phyloP scores from a whole-genome alignment of 2,888 invertebrate species.

The Hypena proboscidalis region DNA sequence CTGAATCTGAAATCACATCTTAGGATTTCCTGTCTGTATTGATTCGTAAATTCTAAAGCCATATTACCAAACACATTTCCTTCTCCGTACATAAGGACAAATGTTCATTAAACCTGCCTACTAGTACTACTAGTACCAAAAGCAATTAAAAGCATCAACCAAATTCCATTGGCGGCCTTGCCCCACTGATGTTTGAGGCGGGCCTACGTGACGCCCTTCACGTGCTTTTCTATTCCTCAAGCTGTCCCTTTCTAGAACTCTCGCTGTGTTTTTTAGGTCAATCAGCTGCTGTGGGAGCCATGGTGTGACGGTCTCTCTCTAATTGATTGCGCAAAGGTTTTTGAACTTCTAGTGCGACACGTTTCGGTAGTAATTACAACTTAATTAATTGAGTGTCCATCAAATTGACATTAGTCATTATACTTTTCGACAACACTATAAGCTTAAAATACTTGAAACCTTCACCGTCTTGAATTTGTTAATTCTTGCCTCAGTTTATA shows the following conservation, averaged over 20 bases:
- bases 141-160: conserved; percentile 37
- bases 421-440: no score
- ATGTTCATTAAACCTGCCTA: no score
- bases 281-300: conserved; percentile 53
- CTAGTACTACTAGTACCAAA: no score
- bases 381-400: conserved; percentile 14
- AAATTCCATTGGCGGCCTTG: conserved; percentile 59
- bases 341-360: conserved; percentile 31
- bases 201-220: conserved; percentile 69
- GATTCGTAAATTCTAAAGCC: no score
- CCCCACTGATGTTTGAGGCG: conserved; percentile 53
- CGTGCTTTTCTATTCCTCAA: conserved; percentile 53
- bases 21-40: no score
- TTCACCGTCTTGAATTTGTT: no score
- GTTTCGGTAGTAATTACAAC: conserved; percentile 26
- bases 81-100: neutral
- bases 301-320: conserved; percentile 20
- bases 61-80: neutral
- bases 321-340: conserved; percentile 45
- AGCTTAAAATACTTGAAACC: no score
- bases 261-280: conserved; percentile 53
- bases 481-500: neutral
- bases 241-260: conserved; percentile 49
- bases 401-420: conserved; percentile 1
- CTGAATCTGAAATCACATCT: neutral